These are phyloP conservation scores for Conus canariensis DNA, from an alignment of 2,888 invertebrate species.

Conservation along the genomic window DNA sequence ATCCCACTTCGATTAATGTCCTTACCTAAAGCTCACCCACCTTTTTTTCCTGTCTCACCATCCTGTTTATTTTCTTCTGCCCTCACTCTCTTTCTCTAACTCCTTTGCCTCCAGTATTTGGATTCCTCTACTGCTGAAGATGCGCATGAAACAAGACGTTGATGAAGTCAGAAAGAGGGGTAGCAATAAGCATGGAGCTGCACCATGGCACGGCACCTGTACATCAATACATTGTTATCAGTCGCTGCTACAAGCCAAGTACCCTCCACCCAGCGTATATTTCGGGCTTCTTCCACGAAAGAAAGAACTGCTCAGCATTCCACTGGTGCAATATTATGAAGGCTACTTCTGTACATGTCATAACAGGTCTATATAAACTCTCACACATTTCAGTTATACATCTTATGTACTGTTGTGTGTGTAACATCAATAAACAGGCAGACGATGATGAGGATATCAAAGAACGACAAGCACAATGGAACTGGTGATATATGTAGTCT, in stretches of 20 bases:
- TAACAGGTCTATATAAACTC: not conserved
- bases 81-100: too few relatives aligned
- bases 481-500: not conserved
- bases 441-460: not conserved
- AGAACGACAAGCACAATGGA: not conserved
- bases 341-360: not conserved
- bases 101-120: too few relatives aligned
- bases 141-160: too few relatives aligned
- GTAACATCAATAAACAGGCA: not conserved
- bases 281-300: not conserved
- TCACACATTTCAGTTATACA: not conserved
- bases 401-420: not conserved
- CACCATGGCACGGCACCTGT: conserved; percentile 13
- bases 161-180: too few relatives aligned
- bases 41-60: too few relatives aligned
- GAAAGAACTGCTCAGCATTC: not conserved
- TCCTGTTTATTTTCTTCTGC: too few relatives aligned
- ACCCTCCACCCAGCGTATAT: not conserved
- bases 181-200: not conserved
- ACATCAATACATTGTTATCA: not conserved
- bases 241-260: not conserved
- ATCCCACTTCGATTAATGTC: too few relatives aligned
- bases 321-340: not conserved
- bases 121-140: too few relatives aligned
- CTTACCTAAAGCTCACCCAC: too few relatives aligned